Conservation (phyloP, 2,113 vertebrate genomes). For the Platysteira castanea region DNA sequence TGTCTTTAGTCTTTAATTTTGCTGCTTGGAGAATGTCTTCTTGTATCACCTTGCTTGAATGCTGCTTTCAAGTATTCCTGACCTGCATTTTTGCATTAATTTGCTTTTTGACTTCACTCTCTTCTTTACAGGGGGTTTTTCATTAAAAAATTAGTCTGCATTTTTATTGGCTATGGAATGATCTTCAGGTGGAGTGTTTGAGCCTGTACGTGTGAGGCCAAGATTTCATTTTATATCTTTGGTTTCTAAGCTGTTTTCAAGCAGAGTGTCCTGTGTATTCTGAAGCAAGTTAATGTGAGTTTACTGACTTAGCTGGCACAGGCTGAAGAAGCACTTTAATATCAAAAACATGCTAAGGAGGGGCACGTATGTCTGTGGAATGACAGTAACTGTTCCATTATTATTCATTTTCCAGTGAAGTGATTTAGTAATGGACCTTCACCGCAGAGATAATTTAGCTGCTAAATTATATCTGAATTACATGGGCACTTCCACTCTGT, state of each 20-base stretch:
- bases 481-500: background rate
- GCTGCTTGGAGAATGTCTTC: background rate
- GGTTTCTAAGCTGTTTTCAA: background rate
- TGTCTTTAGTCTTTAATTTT: background rate
- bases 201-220: background rate
- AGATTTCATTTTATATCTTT: background rate
- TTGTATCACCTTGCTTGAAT: background rate
- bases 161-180: background rate
- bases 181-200: background rate
- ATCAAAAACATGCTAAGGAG: background rate
- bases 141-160: background rate
- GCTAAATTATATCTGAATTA: constrained; percentile 19
- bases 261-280: background rate
- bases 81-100: background rate
- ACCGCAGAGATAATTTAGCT: background rate
- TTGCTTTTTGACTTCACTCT: background rate
- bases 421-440: background rate
- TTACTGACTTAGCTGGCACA: background rate
- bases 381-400: background rate
- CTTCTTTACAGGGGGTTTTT: background rate
- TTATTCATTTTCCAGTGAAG: constrained; percentile 12
- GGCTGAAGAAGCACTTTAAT: background rate
- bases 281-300: background rate
- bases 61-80: background rate
- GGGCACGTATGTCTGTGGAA: background rate